Base-by-base conservation (phyloP, 2,113 vertebrate species). In the Spea multiplicata region DNA sequence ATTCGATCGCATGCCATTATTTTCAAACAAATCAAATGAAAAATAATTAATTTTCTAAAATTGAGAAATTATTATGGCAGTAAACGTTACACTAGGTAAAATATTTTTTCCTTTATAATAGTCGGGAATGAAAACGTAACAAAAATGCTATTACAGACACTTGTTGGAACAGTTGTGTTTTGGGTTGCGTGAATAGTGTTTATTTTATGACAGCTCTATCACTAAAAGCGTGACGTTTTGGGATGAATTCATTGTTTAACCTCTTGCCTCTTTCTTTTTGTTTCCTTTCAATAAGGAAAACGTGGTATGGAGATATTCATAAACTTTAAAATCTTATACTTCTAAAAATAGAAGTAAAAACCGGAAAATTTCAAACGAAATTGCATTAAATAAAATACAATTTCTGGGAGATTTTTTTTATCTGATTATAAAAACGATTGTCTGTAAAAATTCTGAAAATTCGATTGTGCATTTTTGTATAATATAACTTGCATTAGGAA, bases 141-240 rank as follows among this genome's bases (percentile, higher is more conserved):
- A 30, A 30, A 30, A 30, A 30, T 30, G 30, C 30, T 30, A 30
- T 30, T 30, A 30, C 30, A 30, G 30, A 46, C 52, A 92, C 91
- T 93, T 91, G 93, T 92, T 88, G 86, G 89, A 88, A 88, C 91
- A 30, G 30, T 30, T 86, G 86, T 78, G 16, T 88, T 30, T 30
- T 30, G 30, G 30, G 30, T 81, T 83, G 86, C 86, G 88, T 91
- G 92, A 93, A 93, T 92, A 88, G 89, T 87, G 86, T 92, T 93
- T 92, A 90, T 91, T 91, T 89, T 73, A 88, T 92, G 89, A 89
- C 87, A 91, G 91, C 89, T 92, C 90, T 92, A 88, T 89, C 86
- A 90, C 87, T 84, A 88, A 89, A 89, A 87, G 85, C 71, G 84
- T 92, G 89, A 93, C 90, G 92, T 92, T 90, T 81, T 81, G 87